These are phyloP conservation scores for Oscheius sp. DNA, from an alignment of 2,888 invertebrate species.

Conservation along the genomic window DNA sequence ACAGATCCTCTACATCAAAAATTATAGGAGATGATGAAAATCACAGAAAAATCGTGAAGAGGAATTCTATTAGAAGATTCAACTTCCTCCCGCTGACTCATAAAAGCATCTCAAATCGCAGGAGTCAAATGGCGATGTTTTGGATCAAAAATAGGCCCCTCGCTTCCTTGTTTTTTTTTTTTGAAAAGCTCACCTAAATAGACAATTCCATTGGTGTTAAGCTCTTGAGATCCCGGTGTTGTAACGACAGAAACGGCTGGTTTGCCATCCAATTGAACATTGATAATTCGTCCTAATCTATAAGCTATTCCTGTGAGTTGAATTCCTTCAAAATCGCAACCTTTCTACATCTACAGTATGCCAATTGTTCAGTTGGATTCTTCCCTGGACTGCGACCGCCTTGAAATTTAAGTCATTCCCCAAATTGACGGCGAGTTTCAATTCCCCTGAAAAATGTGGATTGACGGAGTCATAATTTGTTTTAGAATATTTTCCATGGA, in stretches of 20 bases:
- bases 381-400: conserved; percentile 43
- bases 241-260: conserved; percentile 45
- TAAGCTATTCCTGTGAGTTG: neutral
- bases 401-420: conserved; percentile 48
- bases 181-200: conserved; percentile 48
- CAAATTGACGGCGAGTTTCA: conserved; percentile 50
- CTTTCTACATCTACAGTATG: conserved; percentile 44
- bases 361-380: conserved; percentile 50
- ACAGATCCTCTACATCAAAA: too few species aligned
- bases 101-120: too few species aligned
- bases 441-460: conserved; percentile 32
- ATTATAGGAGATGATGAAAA: too few species aligned
- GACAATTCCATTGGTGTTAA: conserved; percentile 52
- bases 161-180: too few species aligned
- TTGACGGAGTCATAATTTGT: too few species aligned
- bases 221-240: conserved; percentile 45
- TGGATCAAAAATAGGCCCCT: too few species aligned
- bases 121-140: too few species aligned
- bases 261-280: conserved; percentile 42
- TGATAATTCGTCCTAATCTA: conserved; percentile 45
- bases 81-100: too few species aligned
- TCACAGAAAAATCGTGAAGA: too few species aligned
- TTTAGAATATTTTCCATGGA: too few species aligned
- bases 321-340: conserved; percentile 34
- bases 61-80: too few species aligned